Evolutionary conservation across 2,888 invertebrate species (phyloP).

Genomic region (Sarcophaga caerulescens): DNA sequence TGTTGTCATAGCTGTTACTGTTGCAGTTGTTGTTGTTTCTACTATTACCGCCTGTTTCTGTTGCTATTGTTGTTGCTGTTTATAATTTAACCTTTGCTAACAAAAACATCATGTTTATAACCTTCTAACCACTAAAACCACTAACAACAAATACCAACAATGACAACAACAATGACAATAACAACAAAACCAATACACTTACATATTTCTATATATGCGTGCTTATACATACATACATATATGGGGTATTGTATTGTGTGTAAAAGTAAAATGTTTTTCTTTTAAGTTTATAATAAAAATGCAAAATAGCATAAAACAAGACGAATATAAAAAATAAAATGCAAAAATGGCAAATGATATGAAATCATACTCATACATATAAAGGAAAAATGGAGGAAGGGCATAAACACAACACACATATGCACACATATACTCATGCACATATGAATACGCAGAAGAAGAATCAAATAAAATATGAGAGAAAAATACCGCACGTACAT

Average conservation of each 20-base stretch:
- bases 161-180: not conserved
- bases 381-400: constrained; percentile 35
- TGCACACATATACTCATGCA: not conserved
- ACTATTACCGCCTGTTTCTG: not conserved
- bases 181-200: not conserved
- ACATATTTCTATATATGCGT: not conserved
- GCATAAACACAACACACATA: no score
- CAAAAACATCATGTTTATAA: constrained; percentile 63
- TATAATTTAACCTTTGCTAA: constrained; percentile 63
- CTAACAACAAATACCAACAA: constrained; percentile 50
- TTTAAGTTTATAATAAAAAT: constrained; percentile 67
- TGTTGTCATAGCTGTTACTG: constrained; percentile 29
- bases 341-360: constrained; percentile 62
- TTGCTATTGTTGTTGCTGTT: constrained; percentile 30
- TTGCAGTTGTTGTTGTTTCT: constrained; percentile 27
- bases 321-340: constrained; percentile 61
- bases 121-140: constrained; percentile 64
- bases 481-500: not conserved
- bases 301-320: constrained; percentile 65
- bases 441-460: not conserved
- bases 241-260: not conserved
- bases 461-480: not conserved
- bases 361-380: constrained; percentile 36
- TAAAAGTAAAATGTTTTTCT: constrained; percentile 51
- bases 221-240: not conserved